phyloP scores from a whole-genome alignment of 2,797 vertebrate species.

The Mionectes olivaceus region DNA sequence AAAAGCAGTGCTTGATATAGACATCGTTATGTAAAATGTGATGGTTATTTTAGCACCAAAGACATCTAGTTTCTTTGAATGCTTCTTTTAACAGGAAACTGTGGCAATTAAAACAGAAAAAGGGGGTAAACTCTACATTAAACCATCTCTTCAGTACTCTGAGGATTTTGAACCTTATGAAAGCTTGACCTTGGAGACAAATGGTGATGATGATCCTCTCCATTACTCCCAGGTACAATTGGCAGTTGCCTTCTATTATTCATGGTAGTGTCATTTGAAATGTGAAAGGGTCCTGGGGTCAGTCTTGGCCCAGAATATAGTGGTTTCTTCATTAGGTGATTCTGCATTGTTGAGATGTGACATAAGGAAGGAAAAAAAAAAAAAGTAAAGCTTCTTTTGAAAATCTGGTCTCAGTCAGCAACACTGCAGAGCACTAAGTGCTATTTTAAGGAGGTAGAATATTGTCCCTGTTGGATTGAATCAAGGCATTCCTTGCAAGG shows the following conservation, averaged over 20 bases:
- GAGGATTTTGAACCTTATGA: slow-evolving; percentile 88
- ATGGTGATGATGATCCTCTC: neutral
- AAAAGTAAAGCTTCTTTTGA: neutral
- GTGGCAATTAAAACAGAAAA: slow-evolving; percentile 90
- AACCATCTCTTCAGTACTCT: slow-evolving; percentile 81
- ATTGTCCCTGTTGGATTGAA: neutral
- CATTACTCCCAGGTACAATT: slow-evolving; percentile 64
- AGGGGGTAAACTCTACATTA: slow-evolving; percentile 80
- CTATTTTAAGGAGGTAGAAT: neutral
- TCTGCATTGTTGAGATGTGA: neutral
- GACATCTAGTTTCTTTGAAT: neutral
- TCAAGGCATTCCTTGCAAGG: neutral
- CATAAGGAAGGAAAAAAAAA: neutral
- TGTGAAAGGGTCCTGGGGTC: accelerated
- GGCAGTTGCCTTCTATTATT: neutral
- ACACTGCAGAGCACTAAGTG: neutral
- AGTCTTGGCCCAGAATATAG: neutral
- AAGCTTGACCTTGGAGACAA: slow-evolving; percentile 80
- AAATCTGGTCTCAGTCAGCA: neutral
- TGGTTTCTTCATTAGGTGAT: neutral
- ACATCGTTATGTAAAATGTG: neutral
- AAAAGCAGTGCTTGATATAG: neutral
- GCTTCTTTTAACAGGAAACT: slow-evolving; percentile 80
- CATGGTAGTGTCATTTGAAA: neutral
- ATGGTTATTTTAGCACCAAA: neutral